Conservation (phyloP, 1,140 invertebrate genomes). For the Harpegnathos saltator region DNA sequence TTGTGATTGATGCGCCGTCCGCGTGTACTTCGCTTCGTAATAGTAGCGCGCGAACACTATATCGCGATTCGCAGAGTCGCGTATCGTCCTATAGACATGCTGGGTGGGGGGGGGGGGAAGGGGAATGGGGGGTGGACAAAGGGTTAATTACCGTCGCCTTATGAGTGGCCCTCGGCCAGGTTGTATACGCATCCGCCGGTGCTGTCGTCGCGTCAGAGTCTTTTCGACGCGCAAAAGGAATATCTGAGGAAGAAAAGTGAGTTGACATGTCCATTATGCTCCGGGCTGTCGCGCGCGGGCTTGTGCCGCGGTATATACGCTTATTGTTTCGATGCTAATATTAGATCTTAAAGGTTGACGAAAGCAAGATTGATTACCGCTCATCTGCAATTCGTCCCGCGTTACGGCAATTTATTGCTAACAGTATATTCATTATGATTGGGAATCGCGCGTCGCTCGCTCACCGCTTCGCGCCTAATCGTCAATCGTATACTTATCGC, state of each 20-base stretch:
- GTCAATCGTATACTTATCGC: not conserved
- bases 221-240: constrained; percentile 15
- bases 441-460: not conserved
- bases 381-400: not conserved
- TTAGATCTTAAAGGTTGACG: not conserved
- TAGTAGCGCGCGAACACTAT: constrained; percentile 40
- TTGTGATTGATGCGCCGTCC: constrained; percentile 44
- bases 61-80: not conserved
- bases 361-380: constrained; percentile 10
- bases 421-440: not conserved
- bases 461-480: not conserved
- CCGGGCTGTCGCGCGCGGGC: not conserved
- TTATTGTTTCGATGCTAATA: constrained; percentile 32
- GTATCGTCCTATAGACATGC: constrained; percentile 12
- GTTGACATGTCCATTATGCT: constrained; percentile 12
- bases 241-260: constrained; percentile 10
- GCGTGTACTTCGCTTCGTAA: constrained; percentile 10
- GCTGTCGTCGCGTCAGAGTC: too few relatives aligned
- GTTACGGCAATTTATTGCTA: not conserved
- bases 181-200: not conserved
- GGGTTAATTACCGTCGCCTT: constrained; percentile 49
- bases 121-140: too few relatives aligned
- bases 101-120: too few relatives aligned
- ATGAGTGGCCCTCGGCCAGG: constrained; percentile 28
- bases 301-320: not conserved